Conservation (phyloP, 2,797 vertebrate genomes). For the Synanceia verrucosa region DNA sequence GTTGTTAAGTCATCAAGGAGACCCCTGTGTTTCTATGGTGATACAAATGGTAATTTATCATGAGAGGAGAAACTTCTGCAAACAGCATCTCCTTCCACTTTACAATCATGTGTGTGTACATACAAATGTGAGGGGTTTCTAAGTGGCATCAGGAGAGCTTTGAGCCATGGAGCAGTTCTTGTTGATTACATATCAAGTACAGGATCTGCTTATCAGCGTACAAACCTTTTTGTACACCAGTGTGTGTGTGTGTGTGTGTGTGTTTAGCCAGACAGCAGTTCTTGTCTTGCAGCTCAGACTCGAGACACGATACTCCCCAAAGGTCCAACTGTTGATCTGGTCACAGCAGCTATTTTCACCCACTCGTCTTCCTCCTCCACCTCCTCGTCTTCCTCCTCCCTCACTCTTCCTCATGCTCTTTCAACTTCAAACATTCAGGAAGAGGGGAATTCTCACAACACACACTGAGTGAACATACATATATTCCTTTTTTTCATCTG, state of each 20-base stretch:
- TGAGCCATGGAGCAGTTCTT: slow-evolving; percentile 10
- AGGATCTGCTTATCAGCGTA: slow-evolving; percentile 27
- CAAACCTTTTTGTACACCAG: slow-evolving; percentile 16
- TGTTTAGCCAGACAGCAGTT: slow-evolving; percentile 27
- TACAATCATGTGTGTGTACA: neutral
- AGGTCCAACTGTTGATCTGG: slow-evolving; percentile 61
- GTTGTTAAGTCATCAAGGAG: neutral
- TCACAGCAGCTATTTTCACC: slow-evolving; percentile 55
- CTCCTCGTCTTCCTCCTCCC: slow-evolving; percentile 32
- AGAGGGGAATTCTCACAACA: slow-evolving; percentile 48
- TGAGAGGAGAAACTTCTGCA: neutral
- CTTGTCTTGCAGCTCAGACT: slow-evolving; percentile 42
- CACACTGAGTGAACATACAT: slow-evolving; percentile 41
- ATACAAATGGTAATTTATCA: neutral
- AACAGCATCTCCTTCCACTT: neutral
- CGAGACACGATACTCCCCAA: slow-evolving; percentile 50
- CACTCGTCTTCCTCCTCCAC: slow-evolving; percentile 24
- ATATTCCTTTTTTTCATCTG: slow-evolving; percentile 56
- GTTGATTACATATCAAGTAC: slow-evolving; percentile 23
- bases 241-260: slow-evolving; percentile 12
- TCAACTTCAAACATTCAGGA: slow-evolving; percentile 66
- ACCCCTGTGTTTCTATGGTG: neutral
- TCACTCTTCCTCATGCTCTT: slow-evolving; percentile 65
- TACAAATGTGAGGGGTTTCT: neutral
- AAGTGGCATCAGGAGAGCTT: slow-evolving; percentile 20